These are phyloP conservation scores for Nematolebias whitei DNA, from an alignment of 2,113 vertebrate species.

Conservation along the genomic window DNA sequence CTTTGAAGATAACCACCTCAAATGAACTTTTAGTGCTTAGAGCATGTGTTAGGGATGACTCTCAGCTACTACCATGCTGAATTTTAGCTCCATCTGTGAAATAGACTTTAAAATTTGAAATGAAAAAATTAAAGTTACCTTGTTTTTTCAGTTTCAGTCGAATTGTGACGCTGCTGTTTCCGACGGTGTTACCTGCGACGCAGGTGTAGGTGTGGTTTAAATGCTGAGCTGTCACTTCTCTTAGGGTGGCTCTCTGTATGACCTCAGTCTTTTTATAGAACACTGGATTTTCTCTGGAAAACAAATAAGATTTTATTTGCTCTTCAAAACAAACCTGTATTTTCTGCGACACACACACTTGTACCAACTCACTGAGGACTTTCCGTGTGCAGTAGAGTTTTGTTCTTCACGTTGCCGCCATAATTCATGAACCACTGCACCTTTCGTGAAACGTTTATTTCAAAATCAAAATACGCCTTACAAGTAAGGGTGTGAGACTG, in stretches of 20 bases:
- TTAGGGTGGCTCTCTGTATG: slow-evolving; percentile 51
- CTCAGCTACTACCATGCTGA: too few relatives aligned
- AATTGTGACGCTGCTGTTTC: slow-evolving; percentile 74
- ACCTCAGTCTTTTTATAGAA: slow-evolving; percentile 37
- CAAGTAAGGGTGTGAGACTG: slow-evolving; percentile 79
- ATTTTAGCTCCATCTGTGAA: too few relatives aligned
- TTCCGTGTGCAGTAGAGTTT: slow-evolving; percentile 45
- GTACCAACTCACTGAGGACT: slow-evolving; percentile 36
- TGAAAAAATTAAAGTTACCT: too few relatives aligned
- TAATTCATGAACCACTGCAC: slow-evolving; percentile 79
- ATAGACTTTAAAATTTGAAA: too few relatives aligned
- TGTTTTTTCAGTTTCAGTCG: slow-evolving; percentile 72
- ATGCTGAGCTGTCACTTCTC: slow-evolving; percentile 77
- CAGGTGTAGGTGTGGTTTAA: slow-evolving; percentile 81
- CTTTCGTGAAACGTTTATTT: slow-evolving; percentile 42
- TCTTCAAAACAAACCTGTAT: not conserved
- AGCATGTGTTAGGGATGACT: too few relatives aligned
- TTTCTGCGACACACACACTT: not conserved
- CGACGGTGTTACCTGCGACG: slow-evolving; percentile 80
- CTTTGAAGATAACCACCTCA: too few relatives aligned
- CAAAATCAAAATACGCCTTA: slow-evolving; percentile 79
- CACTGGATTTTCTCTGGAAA: slow-evolving; percentile 18
- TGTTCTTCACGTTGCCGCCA: slow-evolving; percentile 33
- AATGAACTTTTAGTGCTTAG: too few relatives aligned
- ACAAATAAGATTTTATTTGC: not conserved